Evolutionary conservation across 2,113 vertebrate genomes (phyloP), one percentile per base, ranked within the genome.

Genomic region (Tetrax tetrax): DNA sequence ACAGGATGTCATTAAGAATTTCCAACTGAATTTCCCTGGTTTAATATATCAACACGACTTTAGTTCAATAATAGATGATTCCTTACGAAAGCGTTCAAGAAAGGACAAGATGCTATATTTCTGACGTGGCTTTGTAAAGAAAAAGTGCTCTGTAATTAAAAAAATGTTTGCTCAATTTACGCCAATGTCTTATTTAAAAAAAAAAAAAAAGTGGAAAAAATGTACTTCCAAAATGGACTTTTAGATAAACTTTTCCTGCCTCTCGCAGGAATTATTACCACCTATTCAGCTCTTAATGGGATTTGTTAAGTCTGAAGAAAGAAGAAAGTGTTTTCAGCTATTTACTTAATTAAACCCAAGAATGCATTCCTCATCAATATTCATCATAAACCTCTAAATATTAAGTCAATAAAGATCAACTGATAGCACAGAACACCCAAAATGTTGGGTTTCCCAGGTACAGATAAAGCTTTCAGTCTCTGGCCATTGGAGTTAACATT

Each of bases 401-500:
- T 70, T 29, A 47, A 78, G 59, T 51, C 88, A 95, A 61, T 79
- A 65, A 76, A 96, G 70, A 95, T 87, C 19, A 87, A 17, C 50
- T 43, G 90, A 94, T 61, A 85, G 74, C 57, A 87, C 10, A 43
- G 37, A 87, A 50, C 51, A 87, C 60, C 64, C 38, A 76, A 84
- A 81, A 56, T 20, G 72, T 15, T 85, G 61, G 59, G 43, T 86
- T 95, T 95, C 90, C 72, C 89, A 81, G 78, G 53, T 65, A 50
- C 75, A 89, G 84, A 61, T 14, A 57, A 9, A 84, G 79, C 35
- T 80, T 70, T 88, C 56, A 84, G 15, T 69, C 83, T 95, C 60
- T 96, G 97, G 87, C 95, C 95, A 98, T 31, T 89, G 64, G 79
- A 95, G 91, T 60, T 71, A 91, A 61, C 93, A 77, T 96, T 94